Evolutionary conservation across 2,113 vertebrate genomes (phyloP), one percentile per base, ranked within the genome.

Genomic region (Ochotona princeps): DNA sequence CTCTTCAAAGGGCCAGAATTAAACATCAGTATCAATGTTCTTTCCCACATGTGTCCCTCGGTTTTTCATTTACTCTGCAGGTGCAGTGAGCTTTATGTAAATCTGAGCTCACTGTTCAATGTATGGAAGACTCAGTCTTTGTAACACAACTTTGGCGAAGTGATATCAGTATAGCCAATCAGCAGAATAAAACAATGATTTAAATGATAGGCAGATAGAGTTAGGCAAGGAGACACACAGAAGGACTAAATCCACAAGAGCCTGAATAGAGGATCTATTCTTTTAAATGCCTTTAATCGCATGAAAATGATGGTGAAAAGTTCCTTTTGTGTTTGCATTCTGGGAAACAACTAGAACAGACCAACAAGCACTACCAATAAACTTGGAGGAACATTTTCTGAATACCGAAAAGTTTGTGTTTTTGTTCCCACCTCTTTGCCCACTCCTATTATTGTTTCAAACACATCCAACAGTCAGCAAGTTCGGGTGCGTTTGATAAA

Each of bases 381-480:
- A 65, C 7, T 60, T 30, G 7, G 15, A 70, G 65, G 67, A 79
- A 63, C 80, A 82, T 92, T 95, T 97, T 85, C 87, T 90, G 44
- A 96, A 96, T 83, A 97, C 85, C 91, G 85, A 92, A 84, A 86
- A 60, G 57, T 66, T 75, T 69, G 23, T 57, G 15, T 14, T 90
- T 95, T 44, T 44, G 2, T 75, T 25, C 30, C 51, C 6, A 60
- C 7, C 14, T 21, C 5, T 61, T 73, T 7, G 21, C 11, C 44
- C 28, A 61, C 21, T 13, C 23, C 11, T 23, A 79, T 18, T 81
- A 95, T 14, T 70, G 87, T 57, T 61, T 61, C 60, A 79, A 75
- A 94, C 7, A 63, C 14, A 44, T 44, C 38, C 25, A 94, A 83
- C 14, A 57, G 28, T 30, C 26, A 85, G 25, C 51, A 88, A 75